These are phyloP conservation scores for Leptocoma aspasia DNA, from an alignment of 2,113 vertebrate species.

Conservation along the genomic window DNA sequence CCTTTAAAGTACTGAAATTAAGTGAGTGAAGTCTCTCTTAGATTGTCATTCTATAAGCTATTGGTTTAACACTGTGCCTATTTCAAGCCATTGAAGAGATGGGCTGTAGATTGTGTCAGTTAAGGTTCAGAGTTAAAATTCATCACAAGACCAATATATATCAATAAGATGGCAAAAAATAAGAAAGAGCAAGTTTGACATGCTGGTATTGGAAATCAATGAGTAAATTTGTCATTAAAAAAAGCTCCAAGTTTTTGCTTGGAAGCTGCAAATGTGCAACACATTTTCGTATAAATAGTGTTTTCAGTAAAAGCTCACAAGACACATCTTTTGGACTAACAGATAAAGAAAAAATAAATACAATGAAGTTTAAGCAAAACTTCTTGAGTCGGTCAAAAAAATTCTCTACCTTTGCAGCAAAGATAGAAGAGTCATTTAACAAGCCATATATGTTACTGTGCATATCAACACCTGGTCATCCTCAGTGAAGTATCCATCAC, in stretches of 20 bases:
- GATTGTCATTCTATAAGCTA: accelerated
- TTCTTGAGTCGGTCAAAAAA: neutral
- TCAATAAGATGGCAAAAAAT: neutral
- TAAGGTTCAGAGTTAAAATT: neutral
- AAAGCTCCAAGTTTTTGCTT: neutral
- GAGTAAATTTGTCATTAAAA: neutral
- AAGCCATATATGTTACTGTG: neutral
- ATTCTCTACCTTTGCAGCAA: neutral
- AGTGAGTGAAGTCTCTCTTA: neutral
- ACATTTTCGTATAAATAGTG: neutral
- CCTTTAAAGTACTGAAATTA: neutral
- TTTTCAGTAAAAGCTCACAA: neutral
- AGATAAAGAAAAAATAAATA: neutral
- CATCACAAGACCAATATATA: neutral
- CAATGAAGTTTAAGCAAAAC: neutral
- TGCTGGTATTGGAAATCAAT: neutral
- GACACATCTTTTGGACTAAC: neutral
- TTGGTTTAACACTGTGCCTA: neutral
- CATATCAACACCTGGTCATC: neutral
- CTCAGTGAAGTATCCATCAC: neutral
- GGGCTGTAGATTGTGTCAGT: neutral
- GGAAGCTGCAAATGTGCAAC: neutral
- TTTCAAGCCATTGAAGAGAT: neutral
- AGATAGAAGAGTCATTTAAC: neutral
- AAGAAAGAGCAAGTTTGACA: neutral